These are phyloP conservation scores for Plebejus anna DNA, from an alignment of 2,888 invertebrate genomes.

Conservation along the genomic window DNA sequence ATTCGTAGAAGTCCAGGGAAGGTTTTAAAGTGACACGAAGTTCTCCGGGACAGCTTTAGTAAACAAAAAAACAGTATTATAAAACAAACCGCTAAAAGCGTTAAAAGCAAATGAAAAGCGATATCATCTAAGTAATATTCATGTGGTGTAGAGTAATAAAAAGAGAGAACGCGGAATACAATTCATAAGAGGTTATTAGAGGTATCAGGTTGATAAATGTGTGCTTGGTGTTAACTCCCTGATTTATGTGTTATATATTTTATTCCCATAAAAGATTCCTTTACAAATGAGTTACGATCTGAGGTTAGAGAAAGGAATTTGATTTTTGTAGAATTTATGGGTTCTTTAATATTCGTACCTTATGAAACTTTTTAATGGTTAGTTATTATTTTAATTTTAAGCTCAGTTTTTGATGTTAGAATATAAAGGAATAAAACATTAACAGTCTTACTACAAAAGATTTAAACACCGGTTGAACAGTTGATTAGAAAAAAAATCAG, in stretches of 20 bases:
- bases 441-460: too few relatives aligned
- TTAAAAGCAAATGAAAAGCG: background rate
- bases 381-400: too few relatives aligned
- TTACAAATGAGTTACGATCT: slow-evolving; percentile 22
- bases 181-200: slow-evolving; percentile 53
- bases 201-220: slow-evolving; percentile 67
- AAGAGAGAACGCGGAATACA: slow-evolving; percentile 40
- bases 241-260: slow-evolving; percentile 74
- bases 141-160: slow-evolving; percentile 16
- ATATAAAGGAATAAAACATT: too few relatives aligned
- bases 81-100: background rate
- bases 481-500: too few relatives aligned
- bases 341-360: background rate
- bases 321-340: background rate
- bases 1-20: too few relatives aligned
- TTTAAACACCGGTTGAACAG: too few relatives aligned
- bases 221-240: slow-evolving; percentile 64
- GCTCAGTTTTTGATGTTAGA: too few relatives aligned
- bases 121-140: background rate
- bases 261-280: slow-evolving; percentile 66
- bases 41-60: too few relatives aligned
- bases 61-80: background rate
- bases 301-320: background rate
- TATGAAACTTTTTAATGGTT: too few relatives aligned
- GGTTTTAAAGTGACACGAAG: too few relatives aligned